phyloP scores from a whole-genome alignment of 2,888 invertebrate genomes.

The Drosophila buzzatii region DNA sequence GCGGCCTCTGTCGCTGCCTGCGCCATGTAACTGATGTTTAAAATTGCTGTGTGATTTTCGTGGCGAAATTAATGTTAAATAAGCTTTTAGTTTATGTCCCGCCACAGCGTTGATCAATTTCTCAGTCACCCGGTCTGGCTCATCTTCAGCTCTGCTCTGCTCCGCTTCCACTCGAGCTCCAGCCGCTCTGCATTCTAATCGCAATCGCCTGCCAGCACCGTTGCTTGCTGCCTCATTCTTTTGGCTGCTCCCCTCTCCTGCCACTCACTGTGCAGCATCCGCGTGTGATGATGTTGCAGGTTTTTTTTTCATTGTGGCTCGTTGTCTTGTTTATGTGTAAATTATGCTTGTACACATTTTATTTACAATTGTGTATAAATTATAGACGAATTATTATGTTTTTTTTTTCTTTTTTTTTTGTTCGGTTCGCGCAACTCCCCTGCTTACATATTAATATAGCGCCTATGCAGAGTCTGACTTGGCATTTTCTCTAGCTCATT shows the following conservation, averaged over 20 bases:
- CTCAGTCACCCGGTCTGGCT: slow-evolving; percentile 72
- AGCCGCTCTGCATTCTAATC: slow-evolving; percentile 63
- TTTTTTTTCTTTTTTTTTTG: slow-evolving; percentile 59
- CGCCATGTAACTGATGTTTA: slow-evolving; percentile 75
- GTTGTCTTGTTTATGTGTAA: slow-evolving; percentile 77
- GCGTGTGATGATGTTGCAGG: slow-evolving; percentile 59
- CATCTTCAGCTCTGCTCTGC: slow-evolving; percentile 42
- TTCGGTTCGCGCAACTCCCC: slow-evolving; percentile 5
- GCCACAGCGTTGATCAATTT: slow-evolving; percentile 80
- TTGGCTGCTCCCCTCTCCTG: background rate
- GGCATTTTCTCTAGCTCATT: slow-evolving; percentile 48
- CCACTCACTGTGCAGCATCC: slow-evolving; percentile 14
- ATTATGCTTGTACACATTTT: slow-evolving; percentile 81
- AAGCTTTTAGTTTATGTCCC: slow-evolving; percentile 82
- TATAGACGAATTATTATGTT: slow-evolving; percentile 79
- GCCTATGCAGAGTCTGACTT: slow-evolving; percentile 47
- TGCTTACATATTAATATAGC: slow-evolving; percentile 72
- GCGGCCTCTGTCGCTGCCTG: slow-evolving; percentile 30
- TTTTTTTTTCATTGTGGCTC: slow-evolving; percentile 50
- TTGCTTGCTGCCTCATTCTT: slow-evolving; percentile 22
- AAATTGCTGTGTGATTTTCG: slow-evolving; percentile 82
- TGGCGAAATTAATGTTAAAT: slow-evolving; percentile 81
- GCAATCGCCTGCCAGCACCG: slow-evolving; percentile 33
- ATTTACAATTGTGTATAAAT: slow-evolving; percentile 80
- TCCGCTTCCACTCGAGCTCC: slow-evolving; percentile 5